phyloP scores from a whole-genome alignment of 2,888 invertebrate genomes.

The Leptothorax acervorum region DNA sequence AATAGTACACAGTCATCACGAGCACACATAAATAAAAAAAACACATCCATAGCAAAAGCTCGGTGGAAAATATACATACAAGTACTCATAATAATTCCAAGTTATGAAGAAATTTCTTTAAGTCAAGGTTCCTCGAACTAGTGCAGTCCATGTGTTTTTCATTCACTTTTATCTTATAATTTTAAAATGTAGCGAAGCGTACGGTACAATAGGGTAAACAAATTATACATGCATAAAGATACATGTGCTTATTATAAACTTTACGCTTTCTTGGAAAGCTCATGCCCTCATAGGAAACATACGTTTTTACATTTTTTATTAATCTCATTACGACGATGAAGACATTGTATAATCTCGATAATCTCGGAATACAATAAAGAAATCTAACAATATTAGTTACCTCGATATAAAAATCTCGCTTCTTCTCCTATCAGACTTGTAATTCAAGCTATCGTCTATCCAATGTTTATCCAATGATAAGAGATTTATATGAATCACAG shows the following conservation, averaged over 20 bases:
- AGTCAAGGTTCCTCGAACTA: background rate
- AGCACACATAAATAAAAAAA: slow-evolving; percentile 78
- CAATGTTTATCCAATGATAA: slow-evolving; percentile 37
- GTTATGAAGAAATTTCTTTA: slow-evolving; percentile 45
- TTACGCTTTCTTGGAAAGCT: slow-evolving; percentile 24
- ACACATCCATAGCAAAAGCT: slow-evolving; percentile 63
- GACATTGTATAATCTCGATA: slow-evolving; percentile 18
- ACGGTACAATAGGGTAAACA: slow-evolving; percentile 41
- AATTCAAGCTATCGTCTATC: slow-evolving; percentile 4
- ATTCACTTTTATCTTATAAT: slow-evolving; percentile 56
- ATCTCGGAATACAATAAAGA: slow-evolving; percentile 29
- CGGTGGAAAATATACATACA: slow-evolving; percentile 53
- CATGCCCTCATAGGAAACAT: background rate
- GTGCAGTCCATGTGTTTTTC: background rate
- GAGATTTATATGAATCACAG: slow-evolving; percentile 54
- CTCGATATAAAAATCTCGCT: slow-evolving; percentile 26
- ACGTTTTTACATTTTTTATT: slow-evolving; percentile 4
- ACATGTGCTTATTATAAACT: slow-evolving; percentile 31
- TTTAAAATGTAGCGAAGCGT: slow-evolving; percentile 54
- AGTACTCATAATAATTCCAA: slow-evolving; percentile 52
- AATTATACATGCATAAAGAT: slow-evolving; percentile 38
- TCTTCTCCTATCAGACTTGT: background rate
- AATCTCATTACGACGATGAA: slow-evolving; percentile 20
- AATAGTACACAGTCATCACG: slow-evolving; percentile 74
- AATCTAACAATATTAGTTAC: slow-evolving; percentile 33